Conservation (phyloP, 2,113 vertebrate species). For the Chunga burmeisteri region DNA sequence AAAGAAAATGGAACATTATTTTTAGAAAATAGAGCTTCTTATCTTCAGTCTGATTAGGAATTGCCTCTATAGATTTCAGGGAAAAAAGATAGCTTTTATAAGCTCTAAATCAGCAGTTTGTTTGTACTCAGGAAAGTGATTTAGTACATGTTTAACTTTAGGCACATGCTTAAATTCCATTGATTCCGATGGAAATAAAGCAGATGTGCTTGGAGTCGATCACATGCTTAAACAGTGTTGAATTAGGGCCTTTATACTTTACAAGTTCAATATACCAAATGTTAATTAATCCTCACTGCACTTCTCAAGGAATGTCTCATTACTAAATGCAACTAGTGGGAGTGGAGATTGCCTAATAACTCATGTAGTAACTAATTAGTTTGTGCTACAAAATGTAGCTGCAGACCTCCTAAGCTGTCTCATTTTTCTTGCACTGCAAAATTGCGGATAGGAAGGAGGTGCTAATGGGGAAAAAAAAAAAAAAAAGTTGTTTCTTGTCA, state of each 20-base stretch:
- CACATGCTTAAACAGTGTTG: conserved; percentile 20
- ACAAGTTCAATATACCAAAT: conserved; percentile 25
- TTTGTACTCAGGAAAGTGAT: conserved; percentile 60
- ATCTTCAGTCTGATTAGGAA: conserved; percentile 1
- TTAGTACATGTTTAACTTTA: conserved; percentile 58
- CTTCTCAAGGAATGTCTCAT: conserved; percentile 3
- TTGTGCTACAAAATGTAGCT: background rate
- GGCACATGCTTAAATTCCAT: conserved; percentile 54
- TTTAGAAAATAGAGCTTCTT: background rate
- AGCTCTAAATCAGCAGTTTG: conserved; percentile 44
- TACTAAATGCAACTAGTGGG: background rate
- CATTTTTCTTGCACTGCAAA: background rate
- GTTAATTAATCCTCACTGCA: conserved; percentile 14
- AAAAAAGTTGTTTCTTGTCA: background rate
- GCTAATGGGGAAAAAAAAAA: background rate
- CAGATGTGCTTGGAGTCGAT: conserved; percentile 54
- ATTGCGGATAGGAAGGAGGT: background rate
- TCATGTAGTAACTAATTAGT: conserved; percentile 3
- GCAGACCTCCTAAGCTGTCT: background rate
- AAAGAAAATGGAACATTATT: background rate
- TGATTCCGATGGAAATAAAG: conserved; percentile 58
- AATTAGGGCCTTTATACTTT: conserved; percentile 7
- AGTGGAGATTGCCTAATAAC: background rate
- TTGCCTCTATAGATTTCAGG: background rate
- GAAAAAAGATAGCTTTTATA: conserved; percentile 37